Percentiles rank a stretch among this genome's conserved stretches.
Evolutionary conservation across 2,888 invertebrate species (phyloP).

Genomic region (Rhimphoctona megacephalus): DNA sequence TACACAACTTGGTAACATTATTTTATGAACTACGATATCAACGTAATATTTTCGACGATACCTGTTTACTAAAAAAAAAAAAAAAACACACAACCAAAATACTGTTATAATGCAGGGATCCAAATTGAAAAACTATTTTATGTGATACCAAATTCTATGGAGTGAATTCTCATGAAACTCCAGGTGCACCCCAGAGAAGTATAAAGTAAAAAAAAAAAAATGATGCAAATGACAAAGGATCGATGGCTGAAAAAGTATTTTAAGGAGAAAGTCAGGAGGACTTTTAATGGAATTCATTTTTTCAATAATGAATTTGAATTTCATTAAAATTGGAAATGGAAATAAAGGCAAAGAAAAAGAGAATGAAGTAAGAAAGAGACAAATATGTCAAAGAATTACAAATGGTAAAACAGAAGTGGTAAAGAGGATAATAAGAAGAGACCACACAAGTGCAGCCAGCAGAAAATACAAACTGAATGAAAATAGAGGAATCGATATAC

Average conservation of each 20-base stretch:
- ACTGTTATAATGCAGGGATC: background rate
- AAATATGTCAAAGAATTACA: background rate
- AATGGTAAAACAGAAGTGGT: background rate
- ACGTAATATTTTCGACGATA: background rate
- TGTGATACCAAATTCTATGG: background rate
- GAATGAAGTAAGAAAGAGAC: background rate
- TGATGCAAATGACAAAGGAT: background rate
- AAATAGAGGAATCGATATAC: too few relatives aligned
- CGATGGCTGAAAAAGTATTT: background rate
- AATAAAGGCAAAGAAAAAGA: background rate
- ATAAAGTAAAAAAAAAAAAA: background rate
- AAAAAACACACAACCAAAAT: background rate
- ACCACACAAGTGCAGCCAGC: too few relatives aligned
- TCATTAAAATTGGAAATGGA: background rate
- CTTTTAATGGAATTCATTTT: background rate
- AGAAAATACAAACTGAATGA: too few relatives aligned
- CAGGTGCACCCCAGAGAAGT: background rate
- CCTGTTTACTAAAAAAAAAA: background rate
- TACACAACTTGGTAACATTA: background rate
- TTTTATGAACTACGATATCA: background rate
- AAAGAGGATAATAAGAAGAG: too few relatives aligned
- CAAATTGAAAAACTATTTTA: background rate
- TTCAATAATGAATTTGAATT: too few relatives aligned
- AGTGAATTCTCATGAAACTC: background rate
- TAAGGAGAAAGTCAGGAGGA: background rate